Evolutionary conservation across 2,888 invertebrate species (phyloP).

Genomic region (Stegana nigrithorax): DNA sequence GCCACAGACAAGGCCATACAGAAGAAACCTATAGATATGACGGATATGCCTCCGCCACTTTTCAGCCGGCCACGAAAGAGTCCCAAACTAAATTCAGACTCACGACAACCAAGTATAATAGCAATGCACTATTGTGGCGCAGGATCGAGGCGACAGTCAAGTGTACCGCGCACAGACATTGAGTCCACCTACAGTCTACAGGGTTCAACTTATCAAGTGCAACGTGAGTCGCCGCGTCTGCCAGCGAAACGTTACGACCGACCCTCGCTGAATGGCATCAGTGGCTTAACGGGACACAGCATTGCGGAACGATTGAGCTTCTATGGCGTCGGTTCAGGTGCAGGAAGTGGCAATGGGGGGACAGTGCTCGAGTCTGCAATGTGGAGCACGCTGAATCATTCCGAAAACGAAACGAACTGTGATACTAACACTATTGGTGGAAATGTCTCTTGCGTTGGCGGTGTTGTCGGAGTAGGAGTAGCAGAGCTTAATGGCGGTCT

Average conservation of each 20-base stretch:
- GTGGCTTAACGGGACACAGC: slow-evolving; percentile 52
- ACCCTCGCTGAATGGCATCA: slow-evolving; percentile 70
- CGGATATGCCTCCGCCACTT: slow-evolving; percentile 81
- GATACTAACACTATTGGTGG: slow-evolving; percentile 58
- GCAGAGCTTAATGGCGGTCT: slow-evolving; percentile 35
- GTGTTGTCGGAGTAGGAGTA: no score
- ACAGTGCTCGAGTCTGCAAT: slow-evolving; percentile 59
- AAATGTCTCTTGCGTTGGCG: slow-evolving; percentile 15
- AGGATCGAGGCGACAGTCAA: slow-evolving; percentile 76
- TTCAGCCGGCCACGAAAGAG: slow-evolving; percentile 86
- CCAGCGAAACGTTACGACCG: slow-evolving; percentile 69
- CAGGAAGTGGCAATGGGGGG: slow-evolving; percentile 36
- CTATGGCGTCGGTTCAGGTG: slow-evolving; percentile 37
- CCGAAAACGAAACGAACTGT: slow-evolving; percentile 68
- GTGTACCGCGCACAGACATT: slow-evolving; percentile 73
- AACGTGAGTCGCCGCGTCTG: slow-evolving; percentile 66
- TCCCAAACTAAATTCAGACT: slow-evolving; percentile 81
- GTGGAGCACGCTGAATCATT: slow-evolving; percentile 68
- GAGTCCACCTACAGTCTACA: slow-evolving; percentile 72
- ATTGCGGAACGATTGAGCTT: slow-evolving; percentile 46
- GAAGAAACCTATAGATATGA: slow-evolving; percentile 78
- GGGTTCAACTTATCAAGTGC: slow-evolving; percentile 66
- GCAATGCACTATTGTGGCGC: slow-evolving; percentile 72
- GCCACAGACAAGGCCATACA: slow-evolving; percentile 87
- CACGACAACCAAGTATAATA: slow-evolving; percentile 81